Percentiles rank a stretch among this genome's conserved stretches.
Conservation (phyloP, 2,888 invertebrate species). For the Portevinia maculata region DNA sequence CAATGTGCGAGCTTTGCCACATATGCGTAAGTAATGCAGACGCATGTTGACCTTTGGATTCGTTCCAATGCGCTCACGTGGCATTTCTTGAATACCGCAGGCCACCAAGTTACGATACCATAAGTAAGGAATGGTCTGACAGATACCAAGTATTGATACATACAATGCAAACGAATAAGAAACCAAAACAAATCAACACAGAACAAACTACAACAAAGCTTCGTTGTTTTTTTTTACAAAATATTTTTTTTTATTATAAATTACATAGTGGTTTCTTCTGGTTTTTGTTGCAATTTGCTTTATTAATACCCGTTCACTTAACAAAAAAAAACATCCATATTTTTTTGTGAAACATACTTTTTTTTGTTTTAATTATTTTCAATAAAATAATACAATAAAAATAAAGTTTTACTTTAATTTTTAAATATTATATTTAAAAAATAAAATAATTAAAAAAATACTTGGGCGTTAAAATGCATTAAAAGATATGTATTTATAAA, state of each 20-base stretch:
- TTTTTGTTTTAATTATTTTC: slow-evolving; percentile 34
- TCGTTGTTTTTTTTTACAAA: slow-evolving; percentile 53
- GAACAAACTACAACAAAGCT: slow-evolving; percentile 23
- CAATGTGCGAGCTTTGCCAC: too few species aligned
- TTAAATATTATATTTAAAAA: slow-evolving; percentile 58
- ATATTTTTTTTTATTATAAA: slow-evolving; percentile 59
- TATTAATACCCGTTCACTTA: slow-evolving; percentile 37
- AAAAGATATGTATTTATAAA: slow-evolving; percentile 50
- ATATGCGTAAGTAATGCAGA: too few species aligned
- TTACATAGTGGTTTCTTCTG: slow-evolving; percentile 53
- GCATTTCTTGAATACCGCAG: too few species aligned
- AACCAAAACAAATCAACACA: slow-evolving; percentile 27
- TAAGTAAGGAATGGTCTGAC: too few species aligned
- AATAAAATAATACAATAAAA: slow-evolving; percentile 69
- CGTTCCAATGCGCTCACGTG: too few species aligned
- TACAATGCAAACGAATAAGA: neutral
- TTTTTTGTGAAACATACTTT: slow-evolving; percentile 54
- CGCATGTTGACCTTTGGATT: too few species aligned
- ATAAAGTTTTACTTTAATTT: slow-evolving; percentile 35
- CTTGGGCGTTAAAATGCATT: slow-evolving; percentile 72
- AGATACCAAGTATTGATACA: too few species aligned
- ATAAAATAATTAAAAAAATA: slow-evolving; percentile 63
- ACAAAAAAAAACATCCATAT: slow-evolving; percentile 17
- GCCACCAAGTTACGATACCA: too few species aligned
- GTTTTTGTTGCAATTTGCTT: slow-evolving; percentile 34